Conservation (phyloP, 1,140 invertebrate genomes). For the Tetraneura akinire region DNA sequence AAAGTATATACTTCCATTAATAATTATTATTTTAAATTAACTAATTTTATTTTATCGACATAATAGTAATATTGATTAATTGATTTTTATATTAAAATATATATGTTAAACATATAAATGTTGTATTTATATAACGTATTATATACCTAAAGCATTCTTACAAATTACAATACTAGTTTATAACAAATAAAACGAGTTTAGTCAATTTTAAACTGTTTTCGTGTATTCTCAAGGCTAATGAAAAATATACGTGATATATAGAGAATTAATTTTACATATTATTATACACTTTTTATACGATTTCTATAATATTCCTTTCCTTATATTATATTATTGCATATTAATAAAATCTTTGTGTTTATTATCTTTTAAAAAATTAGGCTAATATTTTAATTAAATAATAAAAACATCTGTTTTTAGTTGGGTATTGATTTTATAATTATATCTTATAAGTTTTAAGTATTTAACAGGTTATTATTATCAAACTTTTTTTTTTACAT, state of each 20-base stretch:
- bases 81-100: too few species aligned
- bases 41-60: too few species aligned
- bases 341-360: constrained; percentile 30
- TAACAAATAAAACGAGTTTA: not conserved
- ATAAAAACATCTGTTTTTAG: constrained; percentile 36
- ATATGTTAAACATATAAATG: too few species aligned
- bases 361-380: constrained; percentile 3
- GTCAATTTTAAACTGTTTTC: constrained; percentile 8
- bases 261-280: constrained; percentile 34
- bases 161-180: not conserved
- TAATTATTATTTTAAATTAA: too few species aligned
- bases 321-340: not conserved
- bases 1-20: too few species aligned
- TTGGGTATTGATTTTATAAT: constrained; percentile 3
- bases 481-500: not conserved
- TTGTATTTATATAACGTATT: too few species aligned
- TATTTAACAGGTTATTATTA: not conserved
- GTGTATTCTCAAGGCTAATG: constrained; percentile 37
- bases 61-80: too few species aligned
- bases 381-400: constrained; percentile 37
- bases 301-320: constrained; percentile 11
- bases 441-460: too few species aligned
- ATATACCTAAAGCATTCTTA: too few species aligned
- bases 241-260: not conserved
- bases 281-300: not conserved